Conservation (phyloP, 2,888 invertebrate genomes). For the Frankliniella fusca region DNA sequence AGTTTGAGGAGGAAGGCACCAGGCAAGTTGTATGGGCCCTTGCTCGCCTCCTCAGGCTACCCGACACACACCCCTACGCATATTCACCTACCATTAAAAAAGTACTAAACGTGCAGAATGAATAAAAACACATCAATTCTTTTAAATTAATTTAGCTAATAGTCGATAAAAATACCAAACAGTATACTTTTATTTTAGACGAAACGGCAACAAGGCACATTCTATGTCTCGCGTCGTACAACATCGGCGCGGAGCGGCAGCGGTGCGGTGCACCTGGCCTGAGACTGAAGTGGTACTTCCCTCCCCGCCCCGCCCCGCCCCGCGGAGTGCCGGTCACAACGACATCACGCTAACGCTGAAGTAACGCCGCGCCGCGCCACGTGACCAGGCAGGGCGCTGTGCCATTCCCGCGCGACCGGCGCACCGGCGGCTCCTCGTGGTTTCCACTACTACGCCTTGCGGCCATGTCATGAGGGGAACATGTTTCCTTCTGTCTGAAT, state of each 20-base stretch:
- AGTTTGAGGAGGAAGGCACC: neutral
- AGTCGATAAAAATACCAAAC: neutral
- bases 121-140: neutral
- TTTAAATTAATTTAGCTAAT: neutral
- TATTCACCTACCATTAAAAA: neutral
- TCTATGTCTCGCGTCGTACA: neutral
- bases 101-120: slow-evolving; percentile 24
- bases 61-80: neutral
- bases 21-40: neutral
- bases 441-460: too few relatives aligned
- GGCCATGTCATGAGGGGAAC: too few relatives aligned
- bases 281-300: too few relatives aligned
- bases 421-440: too few relatives aligned
- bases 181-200: slow-evolving; percentile 12
- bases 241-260: neutral
- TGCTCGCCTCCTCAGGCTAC: neutral
- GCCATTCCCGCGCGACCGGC: too few relatives aligned
- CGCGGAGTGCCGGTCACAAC: too few relatives aligned
- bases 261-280: neutral
- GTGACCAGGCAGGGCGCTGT: too few relatives aligned
- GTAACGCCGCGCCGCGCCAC: too few relatives aligned
- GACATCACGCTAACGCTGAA: too few relatives aligned
- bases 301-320: too few relatives aligned
- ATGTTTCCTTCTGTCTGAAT: too few relatives aligned
- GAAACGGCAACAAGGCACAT: slow-evolving; percentile 13